Evolutionary conservation across 2,888 invertebrate genomes (phyloP), one percentile per base, ranked within the genome.

Genomic region (Drosophila tanythrix): DNA sequence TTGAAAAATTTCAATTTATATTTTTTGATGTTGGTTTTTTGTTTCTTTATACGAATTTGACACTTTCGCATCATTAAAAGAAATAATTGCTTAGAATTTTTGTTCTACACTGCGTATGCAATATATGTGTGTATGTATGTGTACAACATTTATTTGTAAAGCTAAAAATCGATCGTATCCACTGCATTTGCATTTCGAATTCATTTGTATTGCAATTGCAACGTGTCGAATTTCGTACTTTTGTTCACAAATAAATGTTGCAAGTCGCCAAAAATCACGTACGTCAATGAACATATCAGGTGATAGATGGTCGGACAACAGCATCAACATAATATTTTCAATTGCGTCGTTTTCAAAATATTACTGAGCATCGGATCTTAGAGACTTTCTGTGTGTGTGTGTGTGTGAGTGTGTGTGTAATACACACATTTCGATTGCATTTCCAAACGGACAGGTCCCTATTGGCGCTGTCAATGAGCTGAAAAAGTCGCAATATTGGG

Each of bases 221-320:
- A 46, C 21, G 46, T 46, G 46, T 63, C 38, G 25, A 29, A n/a
- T 51, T 50, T 15, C 27, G 31, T 15, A 35, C 4, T 33, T 40
- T 63, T 72, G 46, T 21, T 25, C 21, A 71, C 74, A 87, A 84
- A 89, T 87, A 84, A 89, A 73, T 82, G 76, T 68, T 51, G 56
- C 63, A 88, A 89, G 79, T 74, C 72, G 74, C 55, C 57, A 74
- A 88, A 85, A 85, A 89, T 85, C 85, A 85, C 89, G 85, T 85
- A 76, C 89, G 62, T 29, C 60, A 55, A 70, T 63, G 2, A 15
- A 33, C 48, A 58, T 35, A 46, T 27, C 36, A 51, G 25, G 27
- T 27, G 36, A 63, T 35, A 35, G 36, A 57, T 36, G 21, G 15
- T 40, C n/a, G 2, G 13, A 27, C 11, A 33, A 33, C 2, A 18